These are phyloP conservation scores for Rhinophrynus dorsalis DNA, from an alignment of 2,797 vertebrate genomes.

Conservation along the genomic window DNA sequence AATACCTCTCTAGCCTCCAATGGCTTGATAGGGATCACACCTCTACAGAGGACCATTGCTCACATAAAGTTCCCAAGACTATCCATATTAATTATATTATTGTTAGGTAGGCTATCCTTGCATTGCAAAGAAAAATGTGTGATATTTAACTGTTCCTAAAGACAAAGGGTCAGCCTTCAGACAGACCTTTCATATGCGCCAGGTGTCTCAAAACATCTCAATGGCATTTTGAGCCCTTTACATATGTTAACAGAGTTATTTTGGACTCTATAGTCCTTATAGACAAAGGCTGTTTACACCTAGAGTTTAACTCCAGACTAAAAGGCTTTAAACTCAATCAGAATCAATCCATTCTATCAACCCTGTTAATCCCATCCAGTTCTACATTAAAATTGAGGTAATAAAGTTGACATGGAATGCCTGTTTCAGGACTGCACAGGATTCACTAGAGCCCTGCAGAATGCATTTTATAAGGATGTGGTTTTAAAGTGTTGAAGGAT, in stretches of 20 bases:
- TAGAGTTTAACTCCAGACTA: not conserved
- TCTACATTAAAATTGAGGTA: not conserved
- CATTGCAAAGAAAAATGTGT: conserved; percentile 19
- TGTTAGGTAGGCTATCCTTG: no score
- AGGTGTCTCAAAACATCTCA: conserved; percentile 10
- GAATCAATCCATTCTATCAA: not conserved
- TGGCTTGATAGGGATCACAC: no score
- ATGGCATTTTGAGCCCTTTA: not conserved
- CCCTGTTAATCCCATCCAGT: not conserved
- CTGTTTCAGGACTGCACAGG: no score
- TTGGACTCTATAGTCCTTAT: not conserved
- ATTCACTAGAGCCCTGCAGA: no score
- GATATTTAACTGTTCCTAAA: not conserved
- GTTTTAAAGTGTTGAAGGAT: no score
- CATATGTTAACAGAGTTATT: conserved; percentile 17
- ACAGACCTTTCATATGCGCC: conserved; percentile 5
- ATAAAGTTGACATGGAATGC: no score
- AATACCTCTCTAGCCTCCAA: no score
- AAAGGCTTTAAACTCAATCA: conserved; percentile 20
- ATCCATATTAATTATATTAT: no score
- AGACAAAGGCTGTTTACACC: conserved; percentile 2
- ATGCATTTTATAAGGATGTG: no score
- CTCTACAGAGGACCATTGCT: no score
- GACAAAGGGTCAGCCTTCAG: conserved; percentile 7
- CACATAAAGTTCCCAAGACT: no score